Percentiles rank a stretch among this genome's conserved stretches.
Evolutionary conservation across 2,797 vertebrate species (phyloP).

Genomic region (Ibycter americanus): DNA sequence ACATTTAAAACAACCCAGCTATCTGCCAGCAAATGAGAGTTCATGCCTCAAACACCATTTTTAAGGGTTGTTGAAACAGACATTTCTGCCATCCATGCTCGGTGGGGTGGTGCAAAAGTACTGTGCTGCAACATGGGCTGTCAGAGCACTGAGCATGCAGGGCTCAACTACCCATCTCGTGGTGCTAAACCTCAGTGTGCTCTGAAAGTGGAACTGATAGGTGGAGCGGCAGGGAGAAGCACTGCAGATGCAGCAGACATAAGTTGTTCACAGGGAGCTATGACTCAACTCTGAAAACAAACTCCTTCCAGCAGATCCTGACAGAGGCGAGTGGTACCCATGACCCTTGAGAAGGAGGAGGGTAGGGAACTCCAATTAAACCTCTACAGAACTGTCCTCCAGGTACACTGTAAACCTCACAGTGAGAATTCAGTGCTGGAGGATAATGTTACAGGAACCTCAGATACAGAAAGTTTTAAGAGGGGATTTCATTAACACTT

Average conservation of each 20-base stretch:
- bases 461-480: neutral
- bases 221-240: neutral
- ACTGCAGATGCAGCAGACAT: neutral
- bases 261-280: too few species aligned
- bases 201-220: neutral
- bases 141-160: neutral
- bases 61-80: neutral
- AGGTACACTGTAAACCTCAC: neutral
- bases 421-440: neutral
- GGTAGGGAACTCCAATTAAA: neutral
- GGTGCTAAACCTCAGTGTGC: neutral
- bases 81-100: neutral
- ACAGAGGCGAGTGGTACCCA: neutral
- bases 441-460: neutral
- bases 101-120: neutral
- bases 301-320: neutral
- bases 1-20: neutral
- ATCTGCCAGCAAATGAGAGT: neutral
- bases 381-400: neutral
- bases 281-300: neutral
- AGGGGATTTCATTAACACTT: neutral
- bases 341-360: fast-evolving
- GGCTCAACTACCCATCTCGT: neutral
- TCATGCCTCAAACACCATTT: neutral
- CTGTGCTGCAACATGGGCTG: fast-evolving